Conservation (phyloP, 2,888 invertebrate species). For the Dromius quadrimaculatus region DNA sequence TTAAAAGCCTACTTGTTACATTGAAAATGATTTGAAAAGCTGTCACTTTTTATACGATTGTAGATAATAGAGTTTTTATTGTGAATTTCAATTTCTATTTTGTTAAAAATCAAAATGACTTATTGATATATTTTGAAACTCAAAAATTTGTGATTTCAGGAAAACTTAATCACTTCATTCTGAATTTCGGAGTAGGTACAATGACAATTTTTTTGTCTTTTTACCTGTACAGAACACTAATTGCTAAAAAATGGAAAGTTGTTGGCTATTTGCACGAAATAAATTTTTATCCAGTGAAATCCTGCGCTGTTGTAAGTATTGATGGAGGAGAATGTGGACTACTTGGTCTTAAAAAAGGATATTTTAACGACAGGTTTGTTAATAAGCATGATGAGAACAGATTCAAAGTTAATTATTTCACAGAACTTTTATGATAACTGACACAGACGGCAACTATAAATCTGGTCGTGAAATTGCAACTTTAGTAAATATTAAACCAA, state of each 20-base stretch:
- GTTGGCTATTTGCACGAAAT: constrained; percentile 32
- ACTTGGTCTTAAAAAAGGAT: constrained; percentile 15
- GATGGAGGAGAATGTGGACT: constrained; percentile 24
- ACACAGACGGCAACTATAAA: constrained; percentile 17
- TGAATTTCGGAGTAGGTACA: constrained; percentile 9
- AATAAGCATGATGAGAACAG: neutral
- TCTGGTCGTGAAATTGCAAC: constrained; percentile 17
- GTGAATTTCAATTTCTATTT: neutral
- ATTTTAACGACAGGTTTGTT: constrained; percentile 22
- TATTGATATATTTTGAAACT: neutral
- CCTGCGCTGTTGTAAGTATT: constrained; percentile 18
- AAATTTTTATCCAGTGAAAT: constrained; percentile 22
- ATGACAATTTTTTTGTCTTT: constrained; percentile 4
- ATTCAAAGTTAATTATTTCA: neutral
- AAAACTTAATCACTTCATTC: neutral
- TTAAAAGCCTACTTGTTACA: neutral
- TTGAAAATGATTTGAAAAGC: neutral
- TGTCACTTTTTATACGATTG: neutral
- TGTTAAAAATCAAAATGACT: neutral
- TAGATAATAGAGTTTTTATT: neutral
- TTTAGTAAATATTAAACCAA: constrained; percentile 34
- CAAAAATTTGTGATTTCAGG: neutral
- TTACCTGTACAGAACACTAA: constrained; percentile 13
- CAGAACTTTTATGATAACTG: constrained; percentile 38
- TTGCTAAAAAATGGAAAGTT: constrained; percentile 29